Evolutionary conservation across 2,113 vertebrate genomes (phyloP).

Genomic region (Boleophthalmus pectinirostris): DNA sequence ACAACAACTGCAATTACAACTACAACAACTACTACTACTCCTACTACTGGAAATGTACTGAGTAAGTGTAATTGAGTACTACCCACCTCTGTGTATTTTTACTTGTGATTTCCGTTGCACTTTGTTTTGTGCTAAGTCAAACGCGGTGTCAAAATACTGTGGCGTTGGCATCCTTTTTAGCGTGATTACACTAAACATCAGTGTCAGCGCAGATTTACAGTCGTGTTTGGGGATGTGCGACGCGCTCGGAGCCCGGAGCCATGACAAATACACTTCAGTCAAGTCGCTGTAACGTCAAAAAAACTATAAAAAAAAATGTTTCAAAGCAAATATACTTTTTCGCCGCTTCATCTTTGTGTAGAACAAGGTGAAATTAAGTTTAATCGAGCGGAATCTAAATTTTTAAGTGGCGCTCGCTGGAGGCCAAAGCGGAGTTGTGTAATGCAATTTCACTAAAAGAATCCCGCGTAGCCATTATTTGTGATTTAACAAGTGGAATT

Average conservation of each 20-base stretch:
- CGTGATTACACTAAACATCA: conserved; percentile 31
- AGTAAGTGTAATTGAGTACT: no score
- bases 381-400: not conserved
- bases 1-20: no score
- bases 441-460: no score
- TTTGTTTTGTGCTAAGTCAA: conserved; percentile 37
- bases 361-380: not conserved
- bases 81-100: not conserved
- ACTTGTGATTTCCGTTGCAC: not conserved
- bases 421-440: no score
- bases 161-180: conserved; percentile 26
- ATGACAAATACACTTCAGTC: conserved; percentile 16
- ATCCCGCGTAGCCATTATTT: no score
- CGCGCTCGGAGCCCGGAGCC: conserved; percentile 27
- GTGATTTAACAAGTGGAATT: no score
- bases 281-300: conserved; percentile 12
- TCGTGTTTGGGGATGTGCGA: conserved; percentile 18
- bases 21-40: no score
- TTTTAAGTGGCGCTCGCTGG: no score
- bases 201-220: conserved; percentile 36
- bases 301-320: not conserved
- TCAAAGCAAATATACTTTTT: not conserved
- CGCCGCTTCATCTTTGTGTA: not conserved
- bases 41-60: no score
- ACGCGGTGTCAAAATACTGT: conserved; percentile 22